These are phyloP conservation scores for Xestobium rufovillosum DNA, from an alignment of 2,888 invertebrate species.

Conservation along the genomic window DNA sequence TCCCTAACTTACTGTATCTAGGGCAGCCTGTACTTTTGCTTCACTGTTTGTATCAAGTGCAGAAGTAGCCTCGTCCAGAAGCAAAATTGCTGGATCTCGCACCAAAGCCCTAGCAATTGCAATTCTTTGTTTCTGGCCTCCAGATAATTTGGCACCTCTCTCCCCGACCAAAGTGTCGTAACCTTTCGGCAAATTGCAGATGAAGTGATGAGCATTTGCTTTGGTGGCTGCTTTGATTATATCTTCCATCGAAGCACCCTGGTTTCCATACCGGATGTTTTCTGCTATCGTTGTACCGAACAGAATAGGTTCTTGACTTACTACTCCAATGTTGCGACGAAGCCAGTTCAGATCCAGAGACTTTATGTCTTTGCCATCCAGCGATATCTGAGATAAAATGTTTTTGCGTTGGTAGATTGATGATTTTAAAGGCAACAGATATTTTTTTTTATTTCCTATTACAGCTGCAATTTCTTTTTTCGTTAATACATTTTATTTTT, in stretches of 20 bases:
- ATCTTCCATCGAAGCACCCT: constrained; percentile 56
- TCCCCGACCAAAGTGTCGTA: constrained; percentile 82
- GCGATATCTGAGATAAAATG: constrained; percentile 47
- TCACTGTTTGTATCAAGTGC: constrained; percentile 84
- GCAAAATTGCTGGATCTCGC: constrained; percentile 67
- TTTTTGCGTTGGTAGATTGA: too few species aligned
- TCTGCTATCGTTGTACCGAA: constrained; percentile 79
- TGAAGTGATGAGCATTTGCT: constrained; percentile 73
- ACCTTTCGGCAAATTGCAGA: constrained; percentile 65
- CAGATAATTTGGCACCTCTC: constrained; percentile 72
- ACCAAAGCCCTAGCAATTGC: constrained; percentile 85
- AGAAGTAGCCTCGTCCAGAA: constrained; percentile 84
- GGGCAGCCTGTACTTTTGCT: constrained; percentile 73
- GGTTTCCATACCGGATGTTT: constrained; percentile 74
- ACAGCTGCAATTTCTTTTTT: not conserved
- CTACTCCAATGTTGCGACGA: constrained; percentile 74
- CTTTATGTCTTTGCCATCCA: constrained; percentile 63
- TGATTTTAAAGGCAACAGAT: constrained; percentile 4
- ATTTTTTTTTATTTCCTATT: too few species aligned
- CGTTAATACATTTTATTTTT: not conserved
- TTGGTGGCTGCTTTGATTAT: constrained; percentile 62
- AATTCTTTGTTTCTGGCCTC: constrained; percentile 87
- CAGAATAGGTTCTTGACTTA: constrained; percentile 85
- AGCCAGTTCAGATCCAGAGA: constrained; percentile 73
- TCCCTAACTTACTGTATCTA: constrained; percentile 54